Percentiles rank a stretch among this genome's conserved stretches.
Evolutionary conservation across 2,888 invertebrate genomes (phyloP).

Genomic region (Nomada ferruginata): DNA sequence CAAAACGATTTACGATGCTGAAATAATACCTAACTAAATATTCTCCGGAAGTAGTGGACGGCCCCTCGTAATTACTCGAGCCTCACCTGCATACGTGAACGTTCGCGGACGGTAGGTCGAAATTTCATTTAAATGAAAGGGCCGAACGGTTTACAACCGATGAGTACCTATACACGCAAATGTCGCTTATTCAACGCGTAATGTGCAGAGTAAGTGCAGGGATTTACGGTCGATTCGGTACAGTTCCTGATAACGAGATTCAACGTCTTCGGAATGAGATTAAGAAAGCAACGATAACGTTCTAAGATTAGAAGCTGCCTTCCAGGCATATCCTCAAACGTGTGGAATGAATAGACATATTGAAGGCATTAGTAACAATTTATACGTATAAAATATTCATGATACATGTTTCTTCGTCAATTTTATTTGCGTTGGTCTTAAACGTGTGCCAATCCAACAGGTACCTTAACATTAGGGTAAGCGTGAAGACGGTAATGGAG

Average conservation of each 20-base stretch:
- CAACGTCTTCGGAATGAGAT: constrained; percentile 17
- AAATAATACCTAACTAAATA: too few species aligned
- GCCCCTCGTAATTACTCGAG: not conserved
- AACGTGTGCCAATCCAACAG: too few species aligned
- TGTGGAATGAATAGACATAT: not conserved
- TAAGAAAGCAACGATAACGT: constrained; percentile 19
- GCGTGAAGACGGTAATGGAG: too few species aligned
- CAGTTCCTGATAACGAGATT: constrained; percentile 18
- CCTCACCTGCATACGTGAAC: not conserved
- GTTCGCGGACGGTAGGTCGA: not conserved
- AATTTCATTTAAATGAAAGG: not conserved
- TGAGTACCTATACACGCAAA: not conserved
- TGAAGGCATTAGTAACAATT: not conserved
- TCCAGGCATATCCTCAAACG: not conserved
- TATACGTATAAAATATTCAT: too few species aligned
- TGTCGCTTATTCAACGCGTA: not conserved
- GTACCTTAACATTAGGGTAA: too few species aligned
- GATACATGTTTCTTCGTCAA: too few species aligned
- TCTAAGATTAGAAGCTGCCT: constrained; percentile 23
- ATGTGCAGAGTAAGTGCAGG: not conserved
- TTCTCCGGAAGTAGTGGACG: not conserved
- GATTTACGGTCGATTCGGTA: constrained; percentile 11
- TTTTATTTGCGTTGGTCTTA: too few species aligned
- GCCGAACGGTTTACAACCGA: not conserved
- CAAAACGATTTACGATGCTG: too few species aligned